Conservation (phyloP, 2,797 vertebrate genomes). For the Orestias chungarensis region DNA sequence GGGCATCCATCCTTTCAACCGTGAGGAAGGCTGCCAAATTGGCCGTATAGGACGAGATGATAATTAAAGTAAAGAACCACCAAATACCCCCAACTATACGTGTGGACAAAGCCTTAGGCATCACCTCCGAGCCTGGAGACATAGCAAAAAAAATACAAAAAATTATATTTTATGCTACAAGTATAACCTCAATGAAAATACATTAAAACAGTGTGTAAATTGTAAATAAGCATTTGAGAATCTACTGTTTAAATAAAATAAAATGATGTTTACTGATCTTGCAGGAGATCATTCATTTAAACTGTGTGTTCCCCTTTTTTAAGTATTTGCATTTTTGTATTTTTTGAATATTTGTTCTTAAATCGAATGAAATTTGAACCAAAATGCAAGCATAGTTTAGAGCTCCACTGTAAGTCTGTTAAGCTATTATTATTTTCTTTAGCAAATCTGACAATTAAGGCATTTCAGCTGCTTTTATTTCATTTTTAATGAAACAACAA, state of each 20-base stretch:
- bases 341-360: no score
- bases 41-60: slow-evolving; percentile 99
- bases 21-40: slow-evolving; percentile 98
- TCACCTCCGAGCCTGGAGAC: slow-evolving; percentile 93
- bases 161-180: not conserved
- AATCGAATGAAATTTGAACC: not conserved
- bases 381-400: not conserved
- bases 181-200: not conserved
- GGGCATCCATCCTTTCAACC: slow-evolving; percentile 96
- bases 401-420: not conserved
- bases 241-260: not conserved
- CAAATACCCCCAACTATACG: slow-evolving; percentile 97
- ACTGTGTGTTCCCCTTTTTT: no score
- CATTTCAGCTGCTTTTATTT: no score
- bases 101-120: slow-evolving; percentile 98
- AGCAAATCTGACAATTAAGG: no score
- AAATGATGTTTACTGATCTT: not conserved
- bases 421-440: not conserved
- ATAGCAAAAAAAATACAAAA: slow-evolving; percentile 1
- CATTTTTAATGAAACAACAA: no score
- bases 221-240: not conserved
- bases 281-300: not conserved
- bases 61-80: slow-evolving; percentile 99
- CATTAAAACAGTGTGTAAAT: not conserved
- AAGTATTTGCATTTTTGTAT: no score